Evolutionary conservation across 2,797 vertebrate species (phyloP).

Genomic region (Cynodonichthys magdalenae): DNA sequence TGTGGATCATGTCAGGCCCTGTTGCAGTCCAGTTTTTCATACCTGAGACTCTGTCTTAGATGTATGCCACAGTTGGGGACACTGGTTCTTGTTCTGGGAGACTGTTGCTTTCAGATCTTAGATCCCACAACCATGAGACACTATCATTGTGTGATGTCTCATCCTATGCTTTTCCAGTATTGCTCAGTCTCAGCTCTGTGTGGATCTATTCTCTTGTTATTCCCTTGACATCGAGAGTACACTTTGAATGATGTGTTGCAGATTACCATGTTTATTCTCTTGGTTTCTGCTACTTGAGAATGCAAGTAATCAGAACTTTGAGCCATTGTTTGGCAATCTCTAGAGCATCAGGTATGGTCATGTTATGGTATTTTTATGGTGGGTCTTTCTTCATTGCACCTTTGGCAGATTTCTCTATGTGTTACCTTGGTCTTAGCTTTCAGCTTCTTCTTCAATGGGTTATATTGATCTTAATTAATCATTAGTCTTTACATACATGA

Average conservation of each 20-base stretch:
- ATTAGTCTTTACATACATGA: too few species aligned
- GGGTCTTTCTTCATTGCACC: too few species aligned
- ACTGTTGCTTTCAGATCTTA: neutral
- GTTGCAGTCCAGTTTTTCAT: neutral
- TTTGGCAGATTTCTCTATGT: too few species aligned
- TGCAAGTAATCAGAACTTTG: neutral
- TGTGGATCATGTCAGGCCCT: too few species aligned
- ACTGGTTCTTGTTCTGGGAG: neutral
- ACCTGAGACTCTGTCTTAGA: neutral
- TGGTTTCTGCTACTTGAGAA: neutral
- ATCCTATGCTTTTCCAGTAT: neutral
- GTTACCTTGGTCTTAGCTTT: too few species aligned
- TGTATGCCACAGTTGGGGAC: neutral
- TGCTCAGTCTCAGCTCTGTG: too few species aligned
- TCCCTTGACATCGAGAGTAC: too few species aligned
- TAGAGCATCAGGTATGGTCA: too few species aligned
- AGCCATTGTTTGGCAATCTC: neutral
- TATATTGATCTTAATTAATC: too few species aligned
- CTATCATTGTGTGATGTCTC: neutral
- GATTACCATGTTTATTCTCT: constrained; percentile 5
- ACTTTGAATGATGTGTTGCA: neutral
- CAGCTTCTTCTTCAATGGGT: too few species aligned
- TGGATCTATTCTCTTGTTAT: too few species aligned
- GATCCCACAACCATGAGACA: neutral
- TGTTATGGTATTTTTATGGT: too few species aligned